Conservation (phyloP, 2,113 vertebrate species). For the Petaurus breviceps region DNA sequence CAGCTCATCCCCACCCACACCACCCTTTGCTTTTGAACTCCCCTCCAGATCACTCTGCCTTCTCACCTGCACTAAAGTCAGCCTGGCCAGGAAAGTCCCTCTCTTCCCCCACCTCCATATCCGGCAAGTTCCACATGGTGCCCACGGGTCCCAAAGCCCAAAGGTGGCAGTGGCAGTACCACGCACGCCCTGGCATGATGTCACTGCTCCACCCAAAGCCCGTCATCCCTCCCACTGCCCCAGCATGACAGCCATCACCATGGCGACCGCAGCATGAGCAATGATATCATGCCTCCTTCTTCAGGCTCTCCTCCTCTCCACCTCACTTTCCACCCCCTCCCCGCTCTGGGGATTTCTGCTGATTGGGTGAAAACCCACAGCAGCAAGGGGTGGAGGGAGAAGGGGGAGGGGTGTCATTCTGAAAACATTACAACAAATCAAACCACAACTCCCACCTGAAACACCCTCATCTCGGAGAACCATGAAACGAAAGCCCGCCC, state of each 20-base stretch:
- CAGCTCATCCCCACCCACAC: slow-evolving; percentile 19
- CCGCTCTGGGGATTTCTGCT: slow-evolving; percentile 69
- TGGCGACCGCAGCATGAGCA: slow-evolving; percentile 80
- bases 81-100: slow-evolving; percentile 48
- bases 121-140: neutral
- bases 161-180: slow-evolving; percentile 59
- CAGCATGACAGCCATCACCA: slow-evolving; percentile 68
- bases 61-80: slow-evolving; percentile 25
- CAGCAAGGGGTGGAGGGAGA: slow-evolving; percentile 45
- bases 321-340: neutral
- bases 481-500: neutral
- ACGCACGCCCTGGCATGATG: slow-evolving; percentile 68
- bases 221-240: slow-evolving; percentile 71
- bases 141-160: slow-evolving; percentile 59
- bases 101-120: neutral
- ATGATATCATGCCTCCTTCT: slow-evolving; percentile 81
- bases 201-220: slow-evolving; percentile 77
- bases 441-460: slow-evolving; percentile 73
- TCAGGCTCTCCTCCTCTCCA: slow-evolving; percentile 60
- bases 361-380: slow-evolving; percentile 75
- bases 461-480: slow-evolving; percentile 67
- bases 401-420: slow-evolving; percentile 55
- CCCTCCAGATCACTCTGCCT: neutral
- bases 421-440: slow-evolving; percentile 62
- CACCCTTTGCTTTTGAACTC: neutral